These are phyloP conservation scores for Clarias batrachus DNA, from an alignment of 2,113 vertebrate species.

Conservation along the genomic window DNA sequence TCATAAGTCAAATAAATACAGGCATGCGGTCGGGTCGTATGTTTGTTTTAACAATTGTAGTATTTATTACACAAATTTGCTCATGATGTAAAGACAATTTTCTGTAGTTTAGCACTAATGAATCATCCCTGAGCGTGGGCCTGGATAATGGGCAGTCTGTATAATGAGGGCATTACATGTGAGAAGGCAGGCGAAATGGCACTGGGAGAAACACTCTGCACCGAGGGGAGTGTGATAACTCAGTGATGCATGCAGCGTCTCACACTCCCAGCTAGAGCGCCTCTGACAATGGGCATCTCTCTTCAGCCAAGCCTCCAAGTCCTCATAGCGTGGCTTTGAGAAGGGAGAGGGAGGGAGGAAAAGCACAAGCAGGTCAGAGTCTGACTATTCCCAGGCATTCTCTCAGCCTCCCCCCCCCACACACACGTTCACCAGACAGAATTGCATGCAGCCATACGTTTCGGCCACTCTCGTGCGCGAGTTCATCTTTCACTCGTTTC, in stretches of 20 bases:
- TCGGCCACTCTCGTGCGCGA: constrained; percentile 41
- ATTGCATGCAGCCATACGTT: constrained; percentile 31
- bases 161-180: constrained; percentile 36
- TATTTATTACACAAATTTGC: constrained; percentile 48
- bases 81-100: constrained; percentile 49
- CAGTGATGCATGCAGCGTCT: constrained; percentile 48
- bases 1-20: constrained; percentile 53
- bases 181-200: constrained; percentile 38
- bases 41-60: neutral
- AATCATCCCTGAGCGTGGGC: constrained; percentile 39
- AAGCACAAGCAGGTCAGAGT: constrained; percentile 37
- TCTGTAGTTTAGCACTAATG: constrained; percentile 9
- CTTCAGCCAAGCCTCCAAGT: constrained; percentile 39
- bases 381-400: constrained; percentile 51
- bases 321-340: constrained; percentile 34
- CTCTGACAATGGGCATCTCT: constrained; percentile 52
- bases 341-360: constrained; percentile 8
- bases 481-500: constrained; percentile 64
- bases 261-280: constrained; percentile 39
- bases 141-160: constrained; percentile 15
- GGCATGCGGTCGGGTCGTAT: neutral
- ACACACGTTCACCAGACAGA: constrained; percentile 18
- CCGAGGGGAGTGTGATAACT: constrained; percentile 45
- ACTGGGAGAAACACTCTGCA: constrained; percentile 35
- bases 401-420: constrained; percentile 17